phyloP scores from a whole-genome alignment of 2,888 invertebrate species.

The Hirtodrosophila histrioides region DNA sequence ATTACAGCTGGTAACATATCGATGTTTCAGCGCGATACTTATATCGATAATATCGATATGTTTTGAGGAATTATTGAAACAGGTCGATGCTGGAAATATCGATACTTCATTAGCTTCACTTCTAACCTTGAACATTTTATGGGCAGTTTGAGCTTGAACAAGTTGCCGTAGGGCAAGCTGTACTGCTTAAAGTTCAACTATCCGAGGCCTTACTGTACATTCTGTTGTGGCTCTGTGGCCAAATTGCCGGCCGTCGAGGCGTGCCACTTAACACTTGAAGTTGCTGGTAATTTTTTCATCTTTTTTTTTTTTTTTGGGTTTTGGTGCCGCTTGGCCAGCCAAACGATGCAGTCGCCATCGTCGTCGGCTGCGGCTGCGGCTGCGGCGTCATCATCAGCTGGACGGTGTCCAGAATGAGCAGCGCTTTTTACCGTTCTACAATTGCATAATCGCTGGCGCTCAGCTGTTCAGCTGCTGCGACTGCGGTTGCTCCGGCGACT shows the following conservation, averaged over 20 bases:
- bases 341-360: slow-evolving; percentile 47
- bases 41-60: no score
- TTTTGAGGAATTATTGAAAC: no score
- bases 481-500: slow-evolving; percentile 2
- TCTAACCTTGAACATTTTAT: no score
- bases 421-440: slow-evolving; percentile 47
- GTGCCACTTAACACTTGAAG: slow-evolving; percentile 56
- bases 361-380: neutral
- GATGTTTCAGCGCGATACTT: no score
- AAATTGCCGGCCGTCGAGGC: slow-evolving; percentile 45
- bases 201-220: slow-evolving; percentile 27
- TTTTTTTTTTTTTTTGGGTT: slow-evolving; percentile 30
- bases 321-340: slow-evolving; percentile 58
- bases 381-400: slow-evolving; percentile 29
- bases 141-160: no score
- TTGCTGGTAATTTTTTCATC: slow-evolving; percentile 30
- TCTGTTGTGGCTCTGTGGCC: slow-evolving; percentile 14
- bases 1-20: no score
- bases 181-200: no score
- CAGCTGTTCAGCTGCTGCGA: slow-evolving; percentile 39
- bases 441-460: slow-evolving; percentile 50
- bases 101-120: no score
- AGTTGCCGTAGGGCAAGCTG: no score
- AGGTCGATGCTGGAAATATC: no score
- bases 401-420: slow-evolving; percentile 19